Conservation (phyloP, 1,140 invertebrate genomes). For the Periplaneta americana region DNA sequence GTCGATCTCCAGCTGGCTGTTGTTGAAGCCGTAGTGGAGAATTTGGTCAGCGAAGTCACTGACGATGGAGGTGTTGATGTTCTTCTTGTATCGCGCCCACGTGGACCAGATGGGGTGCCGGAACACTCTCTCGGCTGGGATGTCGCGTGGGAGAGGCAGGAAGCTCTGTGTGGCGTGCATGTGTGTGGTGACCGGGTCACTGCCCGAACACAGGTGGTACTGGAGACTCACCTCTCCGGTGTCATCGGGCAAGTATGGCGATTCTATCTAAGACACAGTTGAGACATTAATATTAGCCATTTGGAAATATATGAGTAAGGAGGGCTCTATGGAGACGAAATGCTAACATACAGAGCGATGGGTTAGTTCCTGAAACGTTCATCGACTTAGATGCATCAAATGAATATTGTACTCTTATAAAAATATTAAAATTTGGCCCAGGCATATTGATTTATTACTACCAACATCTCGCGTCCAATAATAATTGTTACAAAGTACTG, state of each 20-base stretch:
- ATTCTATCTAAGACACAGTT: slow-evolving; percentile 43
- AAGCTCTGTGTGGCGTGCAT: slow-evolving; percentile 49
- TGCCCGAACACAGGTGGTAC: slow-evolving; percentile 49
- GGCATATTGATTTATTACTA: no score
- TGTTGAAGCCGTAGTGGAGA: slow-evolving; percentile 56
- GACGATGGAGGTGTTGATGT: slow-evolving; percentile 61
- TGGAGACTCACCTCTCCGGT: slow-evolving; percentile 35
- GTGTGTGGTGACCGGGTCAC: slow-evolving; percentile 54
- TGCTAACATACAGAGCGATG: no score
- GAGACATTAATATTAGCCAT: no score
- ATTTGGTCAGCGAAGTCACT: slow-evolving; percentile 69
- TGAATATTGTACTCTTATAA: no score
- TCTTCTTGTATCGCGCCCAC: slow-evolving; percentile 72
- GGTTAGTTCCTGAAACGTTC: no score
- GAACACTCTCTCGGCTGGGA: slow-evolving; percentile 68
- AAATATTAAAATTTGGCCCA: no score
- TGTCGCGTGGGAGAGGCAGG: slow-evolving; percentile 52
- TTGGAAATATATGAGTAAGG: no score
- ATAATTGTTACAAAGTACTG: no score
- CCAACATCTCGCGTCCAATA: no score
- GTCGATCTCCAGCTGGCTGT: slow-evolving; percentile 85
- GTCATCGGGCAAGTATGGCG: slow-evolving; percentile 28
- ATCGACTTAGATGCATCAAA: no score
- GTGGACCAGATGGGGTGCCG: slow-evolving; percentile 85
- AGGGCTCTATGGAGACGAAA: no score